Percentiles rank a stretch among this genome's conserved stretches.
phyloP scores from a whole-genome alignment of 2,888 invertebrate species.

The Mesopsocus fuscifrons region DNA sequence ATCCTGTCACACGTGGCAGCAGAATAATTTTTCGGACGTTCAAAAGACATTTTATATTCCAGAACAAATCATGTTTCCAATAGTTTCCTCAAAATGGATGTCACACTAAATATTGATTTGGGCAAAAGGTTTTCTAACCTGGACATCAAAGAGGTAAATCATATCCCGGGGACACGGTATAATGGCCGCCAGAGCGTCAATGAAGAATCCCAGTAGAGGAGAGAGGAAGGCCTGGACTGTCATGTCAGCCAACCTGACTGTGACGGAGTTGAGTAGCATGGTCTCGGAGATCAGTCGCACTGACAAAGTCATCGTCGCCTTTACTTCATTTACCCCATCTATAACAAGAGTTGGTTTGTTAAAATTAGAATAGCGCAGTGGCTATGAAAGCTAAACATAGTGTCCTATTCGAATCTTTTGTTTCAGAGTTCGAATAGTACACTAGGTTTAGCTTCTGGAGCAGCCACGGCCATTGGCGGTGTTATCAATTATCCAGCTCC shows the following conservation, averaged over 20 bases:
- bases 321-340: conserved; percentile 88
- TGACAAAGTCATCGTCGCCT: conserved; percentile 77
- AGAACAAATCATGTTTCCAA: too few relatives aligned
- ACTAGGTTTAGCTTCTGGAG: too few relatives aligned
- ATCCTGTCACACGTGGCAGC: background rate
- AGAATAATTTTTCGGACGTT: too few relatives aligned
- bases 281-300: conserved; percentile 84
- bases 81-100: too few relatives aligned
- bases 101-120: too few relatives aligned
- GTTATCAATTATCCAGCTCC: too few relatives aligned
- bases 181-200: conserved; percentile 80
- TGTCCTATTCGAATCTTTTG: too few relatives aligned
- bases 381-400: background rate
- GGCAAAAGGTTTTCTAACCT: too few relatives aligned
- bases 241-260: conserved; percentile 82
- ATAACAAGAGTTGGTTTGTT: conserved; percentile 16
- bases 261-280: conserved; percentile 87
- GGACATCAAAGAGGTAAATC: conserved; percentile 79
- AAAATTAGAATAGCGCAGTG: conserved; percentile 7
- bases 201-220: conserved; percentile 66
- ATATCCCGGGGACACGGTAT: conserved; percentile 84
- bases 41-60: too few relatives aligned
- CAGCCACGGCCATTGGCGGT: too few relatives aligned
- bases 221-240: conserved; percentile 82
- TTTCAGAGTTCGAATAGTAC: too few relatives aligned